A percentile compares a stretch with the other conserved stretches of the same genome.
These are phyloP conservation scores for Ctenodactylus gundi DNA, from an alignment of 2,113 vertebrate genomes.

Conservation along the genomic window DNA sequence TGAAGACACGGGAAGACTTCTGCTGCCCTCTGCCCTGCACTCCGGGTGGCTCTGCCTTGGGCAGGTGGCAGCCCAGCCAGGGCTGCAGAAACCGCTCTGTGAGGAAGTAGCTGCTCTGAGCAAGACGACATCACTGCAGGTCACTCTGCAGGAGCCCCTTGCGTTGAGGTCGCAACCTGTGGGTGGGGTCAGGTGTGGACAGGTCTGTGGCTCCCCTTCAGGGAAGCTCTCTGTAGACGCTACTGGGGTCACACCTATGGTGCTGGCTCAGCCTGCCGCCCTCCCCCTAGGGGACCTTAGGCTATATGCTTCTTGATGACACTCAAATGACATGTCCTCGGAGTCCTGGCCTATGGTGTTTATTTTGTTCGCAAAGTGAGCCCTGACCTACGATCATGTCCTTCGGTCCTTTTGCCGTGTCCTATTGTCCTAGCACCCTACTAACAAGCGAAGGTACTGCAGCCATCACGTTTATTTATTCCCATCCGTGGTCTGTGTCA, in stretches of 20 bases:
- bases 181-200: not conserved
- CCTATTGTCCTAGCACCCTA: slow-evolving; percentile 47
- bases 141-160: not conserved
- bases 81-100: too few relatives aligned
- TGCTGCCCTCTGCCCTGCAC: too few relatives aligned
- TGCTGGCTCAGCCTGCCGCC: not conserved
- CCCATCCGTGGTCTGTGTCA: slow-evolving; percentile 59
- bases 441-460: slow-evolving; percentile 71
- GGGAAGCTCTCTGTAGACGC: not conserved
- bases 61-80: not conserved
- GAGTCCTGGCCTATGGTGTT: too few relatives aligned
- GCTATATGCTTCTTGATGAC: accelerated
- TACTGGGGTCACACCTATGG: not conserved
- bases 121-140: too few relatives aligned
- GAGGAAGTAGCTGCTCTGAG: not conserved
- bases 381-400: not conserved
- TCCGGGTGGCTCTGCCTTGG: not conserved
- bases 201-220: not conserved
- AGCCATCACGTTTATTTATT: slow-evolving; percentile 72
- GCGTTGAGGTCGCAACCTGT: not conserved
- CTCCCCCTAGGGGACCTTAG: not conserved
- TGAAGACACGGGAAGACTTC: too few relatives aligned
- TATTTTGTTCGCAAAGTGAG: not conserved
- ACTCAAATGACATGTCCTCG: not conserved
- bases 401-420: not conserved